phyloP scores from a whole-genome alignment of 2,113 vertebrate genomes.

The Sminthopsis crassicaudata region DNA sequence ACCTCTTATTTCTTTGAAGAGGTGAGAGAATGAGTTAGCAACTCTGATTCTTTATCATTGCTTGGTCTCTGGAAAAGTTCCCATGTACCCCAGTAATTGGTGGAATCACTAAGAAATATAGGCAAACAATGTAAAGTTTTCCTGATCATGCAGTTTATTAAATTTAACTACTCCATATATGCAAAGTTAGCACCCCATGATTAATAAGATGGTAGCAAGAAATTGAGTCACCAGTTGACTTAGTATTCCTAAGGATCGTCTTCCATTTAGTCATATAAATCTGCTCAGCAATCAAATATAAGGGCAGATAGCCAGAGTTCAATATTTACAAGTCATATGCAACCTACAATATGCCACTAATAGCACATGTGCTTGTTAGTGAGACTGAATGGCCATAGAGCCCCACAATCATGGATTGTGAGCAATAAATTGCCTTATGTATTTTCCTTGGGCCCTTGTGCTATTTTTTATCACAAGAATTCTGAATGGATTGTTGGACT shows the following conservation, averaged over 20 bases:
- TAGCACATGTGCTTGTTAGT: neutral
- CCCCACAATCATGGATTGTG: neutral
- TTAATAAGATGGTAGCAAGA: neutral
- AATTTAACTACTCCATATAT: neutral
- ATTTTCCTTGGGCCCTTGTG: neutral
- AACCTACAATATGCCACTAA: neutral
- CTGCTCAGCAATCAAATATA: neutral
- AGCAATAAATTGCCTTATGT: neutral
- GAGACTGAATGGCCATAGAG: neutral
- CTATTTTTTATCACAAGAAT: neutral
- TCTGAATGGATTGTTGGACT: neutral
- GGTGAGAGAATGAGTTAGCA: neutral
- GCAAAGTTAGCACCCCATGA: neutral
- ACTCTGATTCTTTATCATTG: neutral
- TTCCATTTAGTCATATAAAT: neutral
- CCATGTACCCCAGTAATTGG: neutral
- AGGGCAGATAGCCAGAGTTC: neutral
- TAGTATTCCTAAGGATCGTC: neutral
- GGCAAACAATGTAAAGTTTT: neutral
- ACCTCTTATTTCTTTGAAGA: neutral
- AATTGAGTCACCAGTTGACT: neutral
- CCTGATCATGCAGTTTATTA: neutral
- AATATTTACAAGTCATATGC: neutral
- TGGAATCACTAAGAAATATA: neutral
- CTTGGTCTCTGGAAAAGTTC: neutral